These are phyloP conservation scores for Lepeophtheirus nordmannii DNA, from an alignment of 2,888 invertebrate species.

Conservation along the genomic window DNA sequence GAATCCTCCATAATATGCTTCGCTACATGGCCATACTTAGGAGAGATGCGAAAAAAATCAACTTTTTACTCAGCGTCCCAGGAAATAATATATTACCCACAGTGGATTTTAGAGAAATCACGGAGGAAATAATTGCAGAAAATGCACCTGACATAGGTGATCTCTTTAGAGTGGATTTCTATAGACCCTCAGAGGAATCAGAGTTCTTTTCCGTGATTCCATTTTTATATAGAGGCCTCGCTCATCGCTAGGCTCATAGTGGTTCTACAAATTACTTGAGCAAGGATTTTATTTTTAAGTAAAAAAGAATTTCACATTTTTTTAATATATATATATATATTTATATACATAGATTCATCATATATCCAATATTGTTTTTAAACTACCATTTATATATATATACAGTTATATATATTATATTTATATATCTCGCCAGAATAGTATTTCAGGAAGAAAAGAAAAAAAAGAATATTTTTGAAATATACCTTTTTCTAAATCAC, in stretches of 20 bases:
- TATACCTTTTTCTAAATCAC: not conserved
- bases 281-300: too few relatives aligned
- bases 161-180: not conserved
- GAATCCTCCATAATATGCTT: not conserved
- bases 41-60: not conserved
- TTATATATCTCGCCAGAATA: not conserved
- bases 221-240: not conserved
- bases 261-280: too few relatives aligned
- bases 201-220: not conserved
- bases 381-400: too few relatives aligned
- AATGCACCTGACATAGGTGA: not conserved
- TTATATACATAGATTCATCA: too few relatives aligned
- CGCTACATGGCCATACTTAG: not conserved
- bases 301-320: too few relatives aligned
- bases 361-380: too few relatives aligned
- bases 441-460: not conserved
- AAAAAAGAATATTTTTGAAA: not conserved
- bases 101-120: conserved; percentile 1
- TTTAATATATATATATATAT: too few relatives aligned
- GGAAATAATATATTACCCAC: conserved; percentile 2
- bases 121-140: not conserved
- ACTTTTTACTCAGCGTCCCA: not conserved
- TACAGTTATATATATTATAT: too few relatives aligned
- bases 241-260: not conserved
- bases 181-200: not conserved